Base-by-base conservation (phyloP, 2,113 vertebrate species). In the Chlorocebus sabaeus region DNA sequence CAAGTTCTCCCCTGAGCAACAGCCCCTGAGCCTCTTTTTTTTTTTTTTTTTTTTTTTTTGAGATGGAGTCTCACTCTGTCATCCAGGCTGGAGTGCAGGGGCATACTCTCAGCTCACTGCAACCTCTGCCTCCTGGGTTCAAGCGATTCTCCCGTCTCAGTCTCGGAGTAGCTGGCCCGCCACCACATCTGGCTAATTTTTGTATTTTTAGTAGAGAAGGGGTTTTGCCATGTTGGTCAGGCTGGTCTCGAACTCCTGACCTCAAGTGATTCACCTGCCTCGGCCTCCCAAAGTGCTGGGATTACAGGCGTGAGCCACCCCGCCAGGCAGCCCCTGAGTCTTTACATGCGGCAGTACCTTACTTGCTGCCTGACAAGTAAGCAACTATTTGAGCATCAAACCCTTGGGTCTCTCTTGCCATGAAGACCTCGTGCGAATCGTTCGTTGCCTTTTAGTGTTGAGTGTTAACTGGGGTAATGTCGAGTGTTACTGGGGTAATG, bases 351-450 rank as follows among this genome's bases (percentile, higher is more conserved):
- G 17, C 18, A 52, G 2, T 50, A 18, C 17, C 10, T 12, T 12
- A 9, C 48, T 7, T 22, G 48, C 32, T 23, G 32, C 18, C 17
- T 48, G 4, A 73, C 27, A 48, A 16, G 6, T 6, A 6, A 27
- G 3, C 27, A 10, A 8, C 25, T 48, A 9, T 22, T 72, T 72
- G 75, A 30, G 43, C 75, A 27, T 48, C 0, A 16, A 30, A 38
- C 16, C 7, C 43, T 16, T 8, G 25, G 75, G 23, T 48, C 0
- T 17, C 32, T 55, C 78, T 22, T n/a, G 10, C 32, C 50, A 22
- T 6, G 1, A 52, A 35, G 32, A n/a, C 32, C 78, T 6, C 0
- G 8, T 35, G 7, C 3, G 3, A 8, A 17, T 9, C 10, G 8
- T 35, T 50, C 16, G 8, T 18, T 20, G 9, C 18, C 32, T n/a